A percentile compares a stretch with the other conserved stretches of the same genome.
phyloP scores from a whole-genome alignment of 2,888 invertebrate species.

The Pristionchus mayeri region DNA sequence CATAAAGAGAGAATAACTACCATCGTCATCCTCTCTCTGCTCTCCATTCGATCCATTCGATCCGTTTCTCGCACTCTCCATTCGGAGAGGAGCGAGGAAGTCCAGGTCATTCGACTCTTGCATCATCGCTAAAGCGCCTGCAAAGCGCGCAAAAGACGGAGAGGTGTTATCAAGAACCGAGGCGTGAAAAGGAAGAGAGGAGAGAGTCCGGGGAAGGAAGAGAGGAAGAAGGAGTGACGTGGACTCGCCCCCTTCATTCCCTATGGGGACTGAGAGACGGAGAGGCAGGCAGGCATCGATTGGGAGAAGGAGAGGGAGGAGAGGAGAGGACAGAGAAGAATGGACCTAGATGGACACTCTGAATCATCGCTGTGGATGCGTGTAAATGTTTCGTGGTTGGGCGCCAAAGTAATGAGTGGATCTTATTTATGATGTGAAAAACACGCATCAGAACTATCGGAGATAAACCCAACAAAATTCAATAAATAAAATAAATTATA shows the following conservation, averaged over 20 bases:
- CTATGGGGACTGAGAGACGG: not conserved
- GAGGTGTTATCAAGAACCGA: constrained; percentile 26
- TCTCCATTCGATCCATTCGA: constrained; percentile 24
- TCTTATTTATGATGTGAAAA: too few species aligned
- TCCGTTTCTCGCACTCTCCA: constrained; percentile 2
- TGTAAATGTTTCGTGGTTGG: too few species aligned
- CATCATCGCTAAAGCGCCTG: too few species aligned
- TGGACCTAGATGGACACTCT: not conserved
- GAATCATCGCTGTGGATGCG: not conserved
- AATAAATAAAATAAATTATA: too few species aligned
- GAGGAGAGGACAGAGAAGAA: not conserved
- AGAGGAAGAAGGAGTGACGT: constrained; percentile 20
- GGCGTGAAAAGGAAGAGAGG: not conserved
- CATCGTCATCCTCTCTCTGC: constrained; percentile 12
- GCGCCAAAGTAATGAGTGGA: too few species aligned
- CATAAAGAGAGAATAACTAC: constrained; percentile 13
- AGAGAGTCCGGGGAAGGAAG: constrained; percentile 21
- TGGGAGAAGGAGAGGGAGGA: not conserved
- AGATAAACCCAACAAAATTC: too few species aligned
- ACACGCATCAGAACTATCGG: too few species aligned
- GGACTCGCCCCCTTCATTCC: constrained; percentile 39
- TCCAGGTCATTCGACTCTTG: constrained; percentile 37
- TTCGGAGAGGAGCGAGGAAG: constrained; percentile 30
- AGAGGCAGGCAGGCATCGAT: constrained; percentile 30
- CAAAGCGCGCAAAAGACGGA: not conserved